Percentiles rank a stretch among this genome's conserved stretches.
Evolutionary conservation across 1,140 invertebrate species (phyloP).

Genomic region (Drosophila dunni): DNA sequence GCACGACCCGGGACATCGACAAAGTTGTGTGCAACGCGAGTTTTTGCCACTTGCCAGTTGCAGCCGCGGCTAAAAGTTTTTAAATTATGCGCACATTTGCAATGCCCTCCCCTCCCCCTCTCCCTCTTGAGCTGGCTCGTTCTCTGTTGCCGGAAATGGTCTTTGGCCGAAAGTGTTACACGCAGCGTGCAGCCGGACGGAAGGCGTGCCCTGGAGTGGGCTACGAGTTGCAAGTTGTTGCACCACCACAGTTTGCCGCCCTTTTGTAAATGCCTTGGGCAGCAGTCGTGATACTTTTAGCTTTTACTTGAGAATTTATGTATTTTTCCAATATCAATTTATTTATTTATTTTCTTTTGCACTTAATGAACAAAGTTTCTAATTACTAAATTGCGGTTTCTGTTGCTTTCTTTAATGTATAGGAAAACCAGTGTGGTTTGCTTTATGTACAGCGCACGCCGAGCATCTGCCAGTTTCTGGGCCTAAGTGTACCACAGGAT

Average conservation of each 20-base stretch:
- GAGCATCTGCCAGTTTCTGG: slow-evolving; percentile 78
- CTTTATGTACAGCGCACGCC: slow-evolving; percentile 74
- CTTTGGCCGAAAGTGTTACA: slow-evolving; percentile 80
- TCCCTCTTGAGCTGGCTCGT: slow-evolving; percentile 34
- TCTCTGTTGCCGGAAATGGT: slow-evolving; percentile 66
- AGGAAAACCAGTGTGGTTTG: slow-evolving; percentile 76
- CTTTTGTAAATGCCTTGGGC: slow-evolving; percentile 11
- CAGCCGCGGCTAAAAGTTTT: slow-evolving; percentile 79
- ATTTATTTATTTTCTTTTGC: slow-evolving; percentile 71
- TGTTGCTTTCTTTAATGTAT: slow-evolving; percentile 29
- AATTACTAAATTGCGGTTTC: slow-evolving; percentile 60
- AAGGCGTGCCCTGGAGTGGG: slow-evolving; percentile 21
- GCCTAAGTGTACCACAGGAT: slow-evolving; percentile 48
- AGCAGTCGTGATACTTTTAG: slow-evolving; percentile 2
- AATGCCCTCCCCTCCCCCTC: slow-evolving; percentile 22
- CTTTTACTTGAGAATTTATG: slow-evolving; percentile 65
- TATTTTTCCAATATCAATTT: slow-evolving; percentile 72
- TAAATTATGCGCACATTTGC: slow-evolving; percentile 82
- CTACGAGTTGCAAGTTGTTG: slow-evolving; percentile 57
- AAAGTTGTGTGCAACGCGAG: slow-evolving; percentile 50
- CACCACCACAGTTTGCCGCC: slow-evolving; percentile 63
- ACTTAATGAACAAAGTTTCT: slow-evolving; percentile 80
- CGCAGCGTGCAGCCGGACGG: slow-evolving; percentile 48
- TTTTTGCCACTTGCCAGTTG: slow-evolving; percentile 77
- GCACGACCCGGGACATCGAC: slow-evolving; percentile 28